Base-by-base conservation (phyloP, 2,113 vertebrate species). In the Psittacus erithacus region DNA sequence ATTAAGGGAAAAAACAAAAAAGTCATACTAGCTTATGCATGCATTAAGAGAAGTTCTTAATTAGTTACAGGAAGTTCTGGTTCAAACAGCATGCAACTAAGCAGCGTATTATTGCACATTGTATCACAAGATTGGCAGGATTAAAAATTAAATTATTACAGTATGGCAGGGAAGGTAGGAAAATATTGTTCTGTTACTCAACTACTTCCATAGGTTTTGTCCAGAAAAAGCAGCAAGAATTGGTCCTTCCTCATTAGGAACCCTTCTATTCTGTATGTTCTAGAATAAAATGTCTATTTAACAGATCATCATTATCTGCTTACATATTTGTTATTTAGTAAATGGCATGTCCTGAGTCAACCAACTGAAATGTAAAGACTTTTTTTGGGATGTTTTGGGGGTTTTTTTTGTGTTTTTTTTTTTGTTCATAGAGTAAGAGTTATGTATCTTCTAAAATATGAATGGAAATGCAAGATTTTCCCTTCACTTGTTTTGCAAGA, bases 401-500 rank as follows among this genome's bases (percentile, higher is more conserved):
- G 4, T 38, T 38, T 38, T 39, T 39, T 39, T 39, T 39, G 38
- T 39, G 38, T 10, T 39, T 10, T 9, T 5, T 46, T 69, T 81
- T 65, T 55, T 52, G 2, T 29, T 67, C 7, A 3, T 69, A 27
- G 29, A 29, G 1, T 69, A 38, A 79, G 47, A 70, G 9, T 88
- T 73, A n/a, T 4, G 0, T 88, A 63, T 64, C 33, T 93, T 77
- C 38, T 88, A 52, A 91, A 87, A 63, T 74, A 78, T 68, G n/a
- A 88, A 81, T 84, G 53, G 69, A 88, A 87, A 75, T 71, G 46
- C 6, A 0, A 82, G 67, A 63, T 88, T 87, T 90, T 95, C 79
- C 88, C 80, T 86, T 95, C 76, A 16, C 33, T 90, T 95, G 35
- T 82, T 24, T 95, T 96, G 68, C 91, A 90, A 93, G 91, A 92